Conservation (phyloP, 2,888 invertebrate genomes). For the Eilema caniola region DNA sequence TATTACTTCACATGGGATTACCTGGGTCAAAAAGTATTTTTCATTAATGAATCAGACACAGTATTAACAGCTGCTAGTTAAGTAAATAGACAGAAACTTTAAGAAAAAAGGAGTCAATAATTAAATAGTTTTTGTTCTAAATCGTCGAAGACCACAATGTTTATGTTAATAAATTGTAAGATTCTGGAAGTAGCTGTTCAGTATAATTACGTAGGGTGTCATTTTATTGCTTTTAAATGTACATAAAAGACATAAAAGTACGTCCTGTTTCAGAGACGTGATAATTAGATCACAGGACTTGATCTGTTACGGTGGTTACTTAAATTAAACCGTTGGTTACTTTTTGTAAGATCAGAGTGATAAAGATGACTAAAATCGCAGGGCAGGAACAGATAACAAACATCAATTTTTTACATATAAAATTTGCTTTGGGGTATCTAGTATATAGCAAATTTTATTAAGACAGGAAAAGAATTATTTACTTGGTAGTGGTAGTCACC, state of each 20-base stretch:
- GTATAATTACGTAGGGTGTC: background rate
- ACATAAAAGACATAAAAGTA: background rate
- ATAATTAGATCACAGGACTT: background rate
- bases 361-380: too few relatives aligned
- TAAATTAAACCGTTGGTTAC: background rate
- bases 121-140: background rate
- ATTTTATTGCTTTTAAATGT: background rate
- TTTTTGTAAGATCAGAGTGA: background rate
- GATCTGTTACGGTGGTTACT: background rate
- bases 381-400: background rate
- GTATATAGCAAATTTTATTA: too few relatives aligned
- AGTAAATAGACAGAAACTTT: background rate
- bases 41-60: constrained; percentile 4
- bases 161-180: background rate
- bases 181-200: background rate
- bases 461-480: too few relatives aligned
- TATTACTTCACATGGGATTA: background rate
- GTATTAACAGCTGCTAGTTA: background rate
- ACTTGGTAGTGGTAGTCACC: too few relatives aligned
- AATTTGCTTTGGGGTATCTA: too few relatives aligned
- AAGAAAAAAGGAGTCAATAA: background rate
- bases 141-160: background rate
- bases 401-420: too few relatives aligned
- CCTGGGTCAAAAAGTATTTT: background rate
- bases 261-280: background rate